These are phyloP conservation scores for Dipus sagitta DNA, from an alignment of 2,797 vertebrate species.

Conservation along the genomic window DNA sequence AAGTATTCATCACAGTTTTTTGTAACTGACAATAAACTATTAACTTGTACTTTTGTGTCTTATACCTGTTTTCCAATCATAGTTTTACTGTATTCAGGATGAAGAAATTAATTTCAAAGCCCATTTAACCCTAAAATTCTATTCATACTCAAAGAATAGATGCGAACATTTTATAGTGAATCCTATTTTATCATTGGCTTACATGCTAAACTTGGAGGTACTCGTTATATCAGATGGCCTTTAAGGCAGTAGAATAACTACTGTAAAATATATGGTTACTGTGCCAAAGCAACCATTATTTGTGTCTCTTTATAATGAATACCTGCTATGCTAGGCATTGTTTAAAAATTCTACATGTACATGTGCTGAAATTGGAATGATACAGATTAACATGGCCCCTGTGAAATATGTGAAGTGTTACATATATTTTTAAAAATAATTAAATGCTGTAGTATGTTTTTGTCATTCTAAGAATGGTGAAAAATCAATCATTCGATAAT, in stretches of 20 bases:
- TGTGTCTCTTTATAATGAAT: slow-evolving; percentile 40
- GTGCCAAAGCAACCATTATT: slow-evolving; percentile 16
- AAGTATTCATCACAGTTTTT: slow-evolving; percentile 32
- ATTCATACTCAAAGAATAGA: slow-evolving; percentile 27
- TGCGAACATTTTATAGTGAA: neutral
- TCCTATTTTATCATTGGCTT: neutral
- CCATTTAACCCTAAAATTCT: slow-evolving; percentile 33
- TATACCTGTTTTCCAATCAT: neutral
- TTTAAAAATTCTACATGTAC: neutral
- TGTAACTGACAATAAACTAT: neutral
- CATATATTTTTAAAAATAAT: neutral
- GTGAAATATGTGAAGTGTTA: neutral
- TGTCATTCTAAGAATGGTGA: slow-evolving; percentile 1
- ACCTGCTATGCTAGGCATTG: neutral
- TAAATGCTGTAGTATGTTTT: neutral
- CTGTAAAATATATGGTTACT: neutral
- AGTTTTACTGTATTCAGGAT: slow-evolving; percentile 19
- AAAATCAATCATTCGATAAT: neutral
- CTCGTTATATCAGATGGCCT: slow-evolving; percentile 17
- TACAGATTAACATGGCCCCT: neutral
- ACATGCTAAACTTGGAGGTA: neutral
- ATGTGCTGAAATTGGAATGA: neutral
- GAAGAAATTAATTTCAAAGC: slow-evolving; percentile 28
- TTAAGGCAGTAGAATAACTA: neutral
- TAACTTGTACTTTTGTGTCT: neutral